phyloP scores from a whole-genome alignment of 1,140 invertebrate species.

The Vanessa atalanta region DNA sequence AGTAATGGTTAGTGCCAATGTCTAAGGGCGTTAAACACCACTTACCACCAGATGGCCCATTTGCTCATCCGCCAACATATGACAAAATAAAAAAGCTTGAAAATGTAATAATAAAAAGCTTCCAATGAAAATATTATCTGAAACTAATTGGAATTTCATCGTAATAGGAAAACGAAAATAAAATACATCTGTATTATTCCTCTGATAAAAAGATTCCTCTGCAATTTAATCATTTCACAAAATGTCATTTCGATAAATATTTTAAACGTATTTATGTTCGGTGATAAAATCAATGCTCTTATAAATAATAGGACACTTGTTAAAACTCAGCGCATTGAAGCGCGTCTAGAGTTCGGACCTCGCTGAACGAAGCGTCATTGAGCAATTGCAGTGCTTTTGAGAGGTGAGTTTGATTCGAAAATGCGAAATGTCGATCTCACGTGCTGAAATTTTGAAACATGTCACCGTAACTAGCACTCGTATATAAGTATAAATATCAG shows the following conservation, averaged over 20 bases:
- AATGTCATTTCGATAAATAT: background rate
- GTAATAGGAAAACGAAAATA: too few species aligned
- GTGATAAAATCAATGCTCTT: background rate
- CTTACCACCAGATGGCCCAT: too few species aligned
- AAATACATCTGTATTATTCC: too few species aligned
- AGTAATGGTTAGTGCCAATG: too few species aligned
- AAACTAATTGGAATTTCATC: too few species aligned
- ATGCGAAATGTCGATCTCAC: constrained; percentile 27
- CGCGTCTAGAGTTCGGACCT: constrained; percentile 19
- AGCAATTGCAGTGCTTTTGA: constrained; percentile 16
- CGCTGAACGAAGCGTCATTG: constrained; percentile 14
- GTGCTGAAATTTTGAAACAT: constrained; percentile 10
- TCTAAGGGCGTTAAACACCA: too few species aligned
- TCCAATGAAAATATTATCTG: too few species aligned
- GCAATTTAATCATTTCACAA: too few species aligned
- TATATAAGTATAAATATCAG: background rate
- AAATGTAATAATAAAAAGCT: too few species aligned
- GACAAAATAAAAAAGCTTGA: too few species aligned
- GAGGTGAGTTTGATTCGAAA: constrained; percentile 18
- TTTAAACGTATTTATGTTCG: background rate
- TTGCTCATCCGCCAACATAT: too few species aligned
- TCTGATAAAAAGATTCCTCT: too few species aligned
- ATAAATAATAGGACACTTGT: constrained; percentile 5
- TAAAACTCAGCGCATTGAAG: constrained; percentile 13
- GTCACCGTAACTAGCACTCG: background rate